Evolutionary conservation across 2,797 vertebrate genomes (phyloP).

Genomic region (Aratinga solstitialis): DNA sequence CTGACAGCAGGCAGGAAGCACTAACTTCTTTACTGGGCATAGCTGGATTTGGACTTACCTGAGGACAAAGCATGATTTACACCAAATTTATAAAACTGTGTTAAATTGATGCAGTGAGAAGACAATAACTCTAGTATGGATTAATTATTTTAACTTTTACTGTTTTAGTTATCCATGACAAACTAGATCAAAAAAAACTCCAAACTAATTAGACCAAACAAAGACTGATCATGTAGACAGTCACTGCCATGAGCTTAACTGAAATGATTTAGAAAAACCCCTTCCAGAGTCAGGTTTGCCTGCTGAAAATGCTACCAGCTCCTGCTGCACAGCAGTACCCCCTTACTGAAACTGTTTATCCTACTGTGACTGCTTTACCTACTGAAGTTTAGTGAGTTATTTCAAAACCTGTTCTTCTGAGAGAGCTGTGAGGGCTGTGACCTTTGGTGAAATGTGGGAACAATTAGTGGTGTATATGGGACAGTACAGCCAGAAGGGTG

Average conservation of each 20-base stretch:
- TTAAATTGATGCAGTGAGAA: not conserved
- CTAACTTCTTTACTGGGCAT: not conserved
- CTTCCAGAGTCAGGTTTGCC: not conserved
- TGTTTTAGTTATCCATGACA: not conserved
- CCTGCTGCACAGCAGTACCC: not conserved
- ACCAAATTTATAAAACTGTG: not conserved
- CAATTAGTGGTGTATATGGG: not conserved
- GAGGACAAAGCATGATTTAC: not conserved
- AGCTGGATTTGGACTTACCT: not conserved
- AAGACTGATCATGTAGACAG: not conserved
- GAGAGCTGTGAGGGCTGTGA: not conserved
- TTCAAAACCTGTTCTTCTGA: slow-evolving; percentile 1
- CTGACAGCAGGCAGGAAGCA: not conserved
- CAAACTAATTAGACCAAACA: not conserved
- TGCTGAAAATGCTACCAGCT: not conserved
- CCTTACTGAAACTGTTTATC: not conserved
- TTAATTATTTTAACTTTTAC: not conserved
- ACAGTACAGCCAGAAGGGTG: not conserved
- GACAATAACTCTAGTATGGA: not conserved
- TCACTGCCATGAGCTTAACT: not conserved
- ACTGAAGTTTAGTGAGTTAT: not conserved
- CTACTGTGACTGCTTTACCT: not conserved
- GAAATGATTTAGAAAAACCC: not conserved
- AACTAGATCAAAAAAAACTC: not conserved
- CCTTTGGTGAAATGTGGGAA: slow-evolving; percentile 10